Conservation (phyloP, 2,113 vertebrate genomes). For the Pteronura brasiliensis region DNA sequence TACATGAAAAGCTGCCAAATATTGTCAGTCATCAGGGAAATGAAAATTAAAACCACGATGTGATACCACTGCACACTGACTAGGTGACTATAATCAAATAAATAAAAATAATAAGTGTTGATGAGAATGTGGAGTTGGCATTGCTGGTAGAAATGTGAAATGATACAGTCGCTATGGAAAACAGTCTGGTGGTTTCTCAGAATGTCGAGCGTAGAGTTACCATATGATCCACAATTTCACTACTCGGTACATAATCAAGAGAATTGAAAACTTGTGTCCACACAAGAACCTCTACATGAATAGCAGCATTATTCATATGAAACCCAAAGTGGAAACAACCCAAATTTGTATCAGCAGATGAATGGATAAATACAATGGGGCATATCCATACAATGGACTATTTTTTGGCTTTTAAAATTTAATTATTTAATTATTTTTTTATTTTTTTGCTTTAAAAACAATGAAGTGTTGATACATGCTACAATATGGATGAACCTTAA, state of each 20-base stretch:
- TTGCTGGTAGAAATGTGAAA: neutral
- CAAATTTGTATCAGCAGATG: neutral
- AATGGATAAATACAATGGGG: neutral
- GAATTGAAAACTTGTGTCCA: neutral
- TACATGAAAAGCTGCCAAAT: neutral
- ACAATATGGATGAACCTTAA: neutral
- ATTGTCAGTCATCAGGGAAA: neutral
- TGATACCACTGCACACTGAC: neutral
- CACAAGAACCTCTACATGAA: neutral
- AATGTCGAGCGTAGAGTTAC: neutral
- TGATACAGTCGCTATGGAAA: neutral
- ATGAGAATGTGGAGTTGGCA: neutral
- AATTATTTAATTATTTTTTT: neutral
- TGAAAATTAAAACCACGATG: neutral
- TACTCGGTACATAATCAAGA: neutral
- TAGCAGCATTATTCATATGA: neutral
- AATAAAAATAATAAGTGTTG: constrained; percentile 1
- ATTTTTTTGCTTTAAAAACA: neutral
- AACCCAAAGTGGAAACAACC: neutral
- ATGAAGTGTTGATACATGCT: neutral
- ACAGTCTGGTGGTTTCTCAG: neutral
- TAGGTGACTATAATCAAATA: neutral
- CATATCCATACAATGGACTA: neutral
- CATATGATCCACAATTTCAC: neutral
- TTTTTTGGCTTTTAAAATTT: neutral